Conservation (phyloP, 2,888 invertebrate genomes). For the Gerris lacustris region DNA sequence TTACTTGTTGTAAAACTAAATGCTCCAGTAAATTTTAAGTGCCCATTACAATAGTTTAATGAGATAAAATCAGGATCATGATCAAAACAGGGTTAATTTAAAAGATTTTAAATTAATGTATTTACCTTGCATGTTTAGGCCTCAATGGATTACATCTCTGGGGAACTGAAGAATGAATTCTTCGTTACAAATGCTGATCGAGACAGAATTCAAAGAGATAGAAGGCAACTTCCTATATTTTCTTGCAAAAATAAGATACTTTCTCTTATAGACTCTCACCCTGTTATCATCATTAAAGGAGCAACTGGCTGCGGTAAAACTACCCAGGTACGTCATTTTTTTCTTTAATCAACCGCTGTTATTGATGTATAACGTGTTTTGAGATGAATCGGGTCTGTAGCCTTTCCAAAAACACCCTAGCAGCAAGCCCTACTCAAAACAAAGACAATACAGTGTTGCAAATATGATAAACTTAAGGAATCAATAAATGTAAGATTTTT, state of each 20-base stretch:
- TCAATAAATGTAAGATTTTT: too few species aligned
- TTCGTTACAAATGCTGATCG: conserved; percentile 47
- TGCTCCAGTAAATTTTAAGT: too few species aligned
- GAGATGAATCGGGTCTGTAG: too few species aligned
- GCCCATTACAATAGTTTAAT: too few species aligned
- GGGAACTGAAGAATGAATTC: conserved; percentile 54
- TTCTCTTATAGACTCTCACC: conserved; percentile 56
- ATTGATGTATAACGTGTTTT: too few species aligned
- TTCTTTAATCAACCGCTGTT: neutral
- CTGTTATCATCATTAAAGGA: conserved; percentile 82
- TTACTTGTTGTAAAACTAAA: neutral
- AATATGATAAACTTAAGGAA: too few species aligned
- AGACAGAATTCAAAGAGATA: conserved; percentile 39
- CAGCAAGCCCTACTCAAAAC: too few species aligned
- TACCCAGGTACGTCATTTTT: conserved; percentile 52
- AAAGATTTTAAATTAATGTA: conserved; percentile 5
- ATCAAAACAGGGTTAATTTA: conserved; percentile 9
- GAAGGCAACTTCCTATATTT: conserved; percentile 66
- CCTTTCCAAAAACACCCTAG: too few species aligned
- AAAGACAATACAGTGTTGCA: too few species aligned
- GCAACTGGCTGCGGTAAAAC: conserved; percentile 93
- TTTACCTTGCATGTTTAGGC: conserved; percentile 34
- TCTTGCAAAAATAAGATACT: conserved; percentile 63
- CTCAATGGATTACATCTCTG: conserved; percentile 46
- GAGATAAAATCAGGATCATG: neutral